Conservation (phyloP, 2,113 vertebrate species). For the Festucalex cinctus region DNA sequence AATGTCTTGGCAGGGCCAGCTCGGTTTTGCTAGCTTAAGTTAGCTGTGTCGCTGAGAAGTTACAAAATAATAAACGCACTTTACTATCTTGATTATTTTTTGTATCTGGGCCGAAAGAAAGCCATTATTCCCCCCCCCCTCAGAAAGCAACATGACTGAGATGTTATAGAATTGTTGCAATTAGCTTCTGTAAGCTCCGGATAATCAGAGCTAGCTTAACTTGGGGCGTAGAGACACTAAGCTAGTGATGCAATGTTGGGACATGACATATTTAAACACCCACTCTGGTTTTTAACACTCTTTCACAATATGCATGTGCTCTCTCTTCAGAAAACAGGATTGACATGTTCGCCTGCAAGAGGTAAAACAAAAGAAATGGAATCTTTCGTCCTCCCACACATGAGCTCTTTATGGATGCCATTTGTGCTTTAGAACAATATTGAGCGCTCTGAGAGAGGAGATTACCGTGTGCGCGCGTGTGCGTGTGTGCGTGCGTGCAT, state of each 20-base stretch:
- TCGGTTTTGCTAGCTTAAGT: too few species aligned
- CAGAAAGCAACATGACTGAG: constrained; percentile 3
- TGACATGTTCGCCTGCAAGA: constrained; percentile 43
- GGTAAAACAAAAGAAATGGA: constrained; percentile 36
- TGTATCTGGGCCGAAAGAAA: not conserved
- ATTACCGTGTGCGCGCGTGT: constrained; percentile 22
- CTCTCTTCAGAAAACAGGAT: constrained; percentile 27
- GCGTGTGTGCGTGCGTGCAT: constrained; percentile 30
- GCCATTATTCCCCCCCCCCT: not conserved
- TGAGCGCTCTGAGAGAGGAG: constrained; percentile 37
- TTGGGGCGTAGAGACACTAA: constrained; percentile 24
- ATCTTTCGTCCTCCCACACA: constrained; percentile 45
- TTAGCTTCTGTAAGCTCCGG: constrained; percentile 20
- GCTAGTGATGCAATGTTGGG: constrained; percentile 51
- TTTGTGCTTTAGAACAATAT: constrained; percentile 45
- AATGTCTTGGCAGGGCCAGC: too few species aligned
- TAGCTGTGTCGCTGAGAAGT: too few species aligned
- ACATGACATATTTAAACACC: constrained; percentile 59
- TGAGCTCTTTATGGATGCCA: constrained; percentile 30
- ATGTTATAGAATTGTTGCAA: constrained; percentile 15
- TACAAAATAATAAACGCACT: too few species aligned
- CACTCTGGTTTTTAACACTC: constrained; percentile 36
- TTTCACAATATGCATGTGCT: constrained; percentile 17
- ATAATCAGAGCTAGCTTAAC: constrained; percentile 25
- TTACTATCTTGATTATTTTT: too few species aligned